Conservation (phyloP, 1,140 invertebrate genomes). For the Gyrodactylus bullatarudis region DNA sequence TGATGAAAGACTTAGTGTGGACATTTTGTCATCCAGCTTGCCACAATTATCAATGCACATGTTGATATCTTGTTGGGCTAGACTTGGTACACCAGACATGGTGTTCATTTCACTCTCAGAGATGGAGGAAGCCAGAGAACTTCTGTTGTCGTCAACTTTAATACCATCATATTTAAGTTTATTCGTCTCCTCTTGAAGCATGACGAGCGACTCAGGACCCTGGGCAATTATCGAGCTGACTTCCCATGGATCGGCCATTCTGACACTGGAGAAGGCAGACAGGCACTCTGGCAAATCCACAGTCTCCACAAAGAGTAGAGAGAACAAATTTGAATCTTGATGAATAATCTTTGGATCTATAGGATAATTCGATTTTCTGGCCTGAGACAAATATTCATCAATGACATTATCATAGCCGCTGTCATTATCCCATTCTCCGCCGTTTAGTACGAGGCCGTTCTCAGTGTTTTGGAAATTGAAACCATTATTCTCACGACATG, state of each 20-base stretch:
- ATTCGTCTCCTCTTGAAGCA: background rate
- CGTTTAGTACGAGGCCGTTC: background rate
- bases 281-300: background rate
- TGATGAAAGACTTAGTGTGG: background rate
- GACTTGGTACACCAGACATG: constrained; percentile 1
- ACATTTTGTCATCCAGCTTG: background rate
- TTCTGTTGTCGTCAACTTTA: background rate
- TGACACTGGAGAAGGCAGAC: background rate
- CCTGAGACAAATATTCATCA: background rate
- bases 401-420: background rate
- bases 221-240: background rate
- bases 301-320: background rate
- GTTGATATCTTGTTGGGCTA: background rate
- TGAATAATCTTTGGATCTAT: background rate
- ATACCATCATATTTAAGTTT: background rate
- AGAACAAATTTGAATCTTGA: background rate
- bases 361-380: background rate
- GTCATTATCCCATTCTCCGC: background rate
- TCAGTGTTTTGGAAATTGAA: background rate
- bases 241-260: background rate
- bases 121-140: background rate
- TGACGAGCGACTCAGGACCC: background rate
- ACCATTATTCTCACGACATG: background rate
- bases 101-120: constrained; percentile 3
- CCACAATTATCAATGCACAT: background rate